Evolutionary conservation across 2,113 vertebrate genomes (phyloP).

Genomic region (Phodopus roborovskii): DNA sequence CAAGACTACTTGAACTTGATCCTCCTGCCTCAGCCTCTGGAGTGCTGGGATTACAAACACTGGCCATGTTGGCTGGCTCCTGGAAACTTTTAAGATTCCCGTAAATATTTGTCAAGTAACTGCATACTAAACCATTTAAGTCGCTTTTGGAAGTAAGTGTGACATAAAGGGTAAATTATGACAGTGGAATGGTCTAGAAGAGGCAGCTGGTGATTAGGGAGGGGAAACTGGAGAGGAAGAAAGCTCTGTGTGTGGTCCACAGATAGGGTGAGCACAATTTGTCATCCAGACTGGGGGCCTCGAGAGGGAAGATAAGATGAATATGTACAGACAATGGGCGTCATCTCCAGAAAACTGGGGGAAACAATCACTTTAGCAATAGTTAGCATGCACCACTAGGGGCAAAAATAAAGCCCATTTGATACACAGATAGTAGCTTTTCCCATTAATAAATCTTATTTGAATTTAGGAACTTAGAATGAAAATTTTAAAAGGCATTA

Average conservation of each 20-base stretch:
- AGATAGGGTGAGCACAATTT: background rate
- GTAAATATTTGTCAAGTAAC: constrained; percentile 25
- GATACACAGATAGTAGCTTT: background rate
- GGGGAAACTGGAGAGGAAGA: background rate
- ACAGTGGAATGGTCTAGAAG: background rate
- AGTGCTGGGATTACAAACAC: background rate
- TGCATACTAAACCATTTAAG: background rate
- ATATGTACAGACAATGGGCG: background rate
- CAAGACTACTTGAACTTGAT: background rate
- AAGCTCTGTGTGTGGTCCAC: fast-evolving
- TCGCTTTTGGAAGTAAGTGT: constrained; percentile 39
- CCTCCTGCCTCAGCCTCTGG: background rate
- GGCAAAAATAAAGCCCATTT: background rate
- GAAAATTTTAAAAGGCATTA: background rate
- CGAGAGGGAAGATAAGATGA: background rate
- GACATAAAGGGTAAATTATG: constrained; percentile 6
- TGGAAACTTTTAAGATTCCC: background rate
- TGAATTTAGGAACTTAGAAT: background rate
- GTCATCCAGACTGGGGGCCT: background rate
- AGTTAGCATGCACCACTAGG: background rate
- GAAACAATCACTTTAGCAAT: background rate
- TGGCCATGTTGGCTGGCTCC: background rate
- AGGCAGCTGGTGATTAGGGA: background rate
- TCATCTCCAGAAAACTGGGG: background rate
- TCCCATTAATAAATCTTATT: background rate